These are phyloP conservation scores for Sardina pilchardus DNA, from an alignment of 2,113 vertebrate genomes.

Conservation along the genomic window DNA sequence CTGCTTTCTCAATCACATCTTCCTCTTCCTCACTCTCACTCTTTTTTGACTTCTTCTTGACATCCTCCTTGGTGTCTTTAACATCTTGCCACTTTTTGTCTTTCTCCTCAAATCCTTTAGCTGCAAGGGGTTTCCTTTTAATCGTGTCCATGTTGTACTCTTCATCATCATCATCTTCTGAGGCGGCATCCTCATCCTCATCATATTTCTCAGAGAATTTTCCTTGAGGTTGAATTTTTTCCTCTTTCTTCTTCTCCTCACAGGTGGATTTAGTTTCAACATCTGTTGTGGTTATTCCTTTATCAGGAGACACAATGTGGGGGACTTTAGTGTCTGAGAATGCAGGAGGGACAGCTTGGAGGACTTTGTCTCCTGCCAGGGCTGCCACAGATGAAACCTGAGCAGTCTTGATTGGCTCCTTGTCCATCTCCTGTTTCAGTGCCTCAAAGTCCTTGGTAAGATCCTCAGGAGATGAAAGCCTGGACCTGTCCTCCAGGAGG, in stretches of 20 bases:
- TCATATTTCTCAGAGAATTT: constrained; percentile 54
- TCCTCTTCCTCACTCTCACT: constrained; percentile 78
- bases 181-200: constrained; percentile 56
- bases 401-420: constrained; percentile 44
- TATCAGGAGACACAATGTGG: constrained; percentile 58
- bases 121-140: constrained; percentile 19
- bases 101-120: constrained; percentile 39
- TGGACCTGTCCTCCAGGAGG: constrained; percentile 75
- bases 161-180: constrained; percentile 55
- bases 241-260: constrained; percentile 63
- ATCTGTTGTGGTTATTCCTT: constrained; percentile 62
- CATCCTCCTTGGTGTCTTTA: constrained; percentile 68
- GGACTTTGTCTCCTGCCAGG: constrained; percentile 35
- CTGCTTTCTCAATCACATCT: constrained; percentile 90
- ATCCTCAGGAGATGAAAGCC: constrained; percentile 92
- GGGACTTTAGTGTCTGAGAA: constrained; percentile 56
- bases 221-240: constrained; percentile 50
- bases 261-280: constrained; percentile 59
- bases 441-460: constrained; percentile 95
- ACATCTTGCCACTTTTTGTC: constrained; percentile 63
- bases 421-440: constrained; percentile 79
- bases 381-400: constrained; percentile 35
- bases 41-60: constrained; percentile 72
- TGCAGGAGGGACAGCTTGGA: constrained; percentile 37
- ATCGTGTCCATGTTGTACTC: constrained; percentile 50